Evolutionary conservation across 2,113 vertebrate species (phyloP), one percentile per base, ranked within the genome.

Genomic region (Podilymbus podiceps): DNA sequence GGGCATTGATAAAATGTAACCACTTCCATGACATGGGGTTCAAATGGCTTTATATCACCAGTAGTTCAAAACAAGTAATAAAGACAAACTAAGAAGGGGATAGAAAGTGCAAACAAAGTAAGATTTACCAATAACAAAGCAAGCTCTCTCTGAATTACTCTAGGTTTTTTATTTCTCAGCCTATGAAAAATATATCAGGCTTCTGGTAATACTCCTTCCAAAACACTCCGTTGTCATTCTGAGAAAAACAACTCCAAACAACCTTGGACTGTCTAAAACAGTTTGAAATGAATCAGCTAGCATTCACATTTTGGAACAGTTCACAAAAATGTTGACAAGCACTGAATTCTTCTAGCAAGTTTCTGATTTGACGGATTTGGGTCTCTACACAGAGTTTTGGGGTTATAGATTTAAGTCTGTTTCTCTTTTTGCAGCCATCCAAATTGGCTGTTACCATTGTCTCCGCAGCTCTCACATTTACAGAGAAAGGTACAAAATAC

Each of bases 301-400:
- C 38, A 68, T 76, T 88, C 74, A 87, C 17, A 64, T 85, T 96
- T 91, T 96, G 80, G 60, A 96, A 82, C 30, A 85, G 53, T 73
- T 97, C 74, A 88, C 53, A 74, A 31, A 90, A 87, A 85, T 35
- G 44, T 81, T 94, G 84, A 91, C 60, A 82, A 58, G 46, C 77
- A 69, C 27, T 69, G 46, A 82, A 72, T 95, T 92, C 35, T 89
- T 94, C 56, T 71, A 64, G 44, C 10, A 75, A 42, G 56, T 55
- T 85, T 95, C 77, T 87, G 31, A 60, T 91, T 91, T 91, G 87
- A 82, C 0, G 3, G 52, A 81, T 92, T 91, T 84, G 49, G 27
- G 77, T 91, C 80, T 91, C 90, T 75, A 46, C 12, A 55, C 31
- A 33, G 46, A 76, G 30, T 91, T 95, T 92, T 35, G 40, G 25